phyloP scores from a whole-genome alignment of 1,140 invertebrate genomes.

The Dolichoris vasculosae region DNA sequence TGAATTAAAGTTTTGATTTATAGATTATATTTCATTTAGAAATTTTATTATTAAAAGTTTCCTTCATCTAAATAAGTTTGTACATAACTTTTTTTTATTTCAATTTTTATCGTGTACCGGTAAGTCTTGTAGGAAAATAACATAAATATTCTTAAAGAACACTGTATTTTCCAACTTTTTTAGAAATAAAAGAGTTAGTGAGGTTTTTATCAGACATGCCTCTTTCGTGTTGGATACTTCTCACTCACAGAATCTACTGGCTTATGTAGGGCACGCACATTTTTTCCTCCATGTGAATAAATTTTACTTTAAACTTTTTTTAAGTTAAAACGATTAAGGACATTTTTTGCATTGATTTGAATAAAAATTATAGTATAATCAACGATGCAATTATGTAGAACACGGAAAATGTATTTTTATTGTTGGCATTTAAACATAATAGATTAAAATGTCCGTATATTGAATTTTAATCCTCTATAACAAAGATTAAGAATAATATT shows the following conservation, averaged over 20 bases:
- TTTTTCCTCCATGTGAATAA: neutral
- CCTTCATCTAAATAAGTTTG: neutral
- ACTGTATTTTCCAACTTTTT: neutral
- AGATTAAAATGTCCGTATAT: neutral
- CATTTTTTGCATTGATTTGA: conserved; percentile 14
- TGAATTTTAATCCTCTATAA: neutral
- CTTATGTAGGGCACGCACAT: neutral
- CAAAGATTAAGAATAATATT: neutral
- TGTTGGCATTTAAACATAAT: neutral
- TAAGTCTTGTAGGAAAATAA: neutral
- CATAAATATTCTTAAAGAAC: neutral
- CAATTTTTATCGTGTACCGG: neutral
- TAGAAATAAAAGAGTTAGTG: neutral
- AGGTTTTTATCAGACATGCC: neutral
- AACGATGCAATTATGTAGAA: neutral
- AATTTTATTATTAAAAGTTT: neutral
- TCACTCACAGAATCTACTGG: neutral
- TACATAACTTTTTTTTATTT: neutral
- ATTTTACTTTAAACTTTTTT: neutral
- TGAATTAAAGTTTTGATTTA: too few species aligned
- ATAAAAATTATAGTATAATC: neutral
- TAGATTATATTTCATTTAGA: too few species aligned
- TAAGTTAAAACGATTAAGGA: neutral
- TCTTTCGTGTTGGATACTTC: neutral
- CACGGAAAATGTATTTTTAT: neutral